Conservation (phyloP, 1,140 invertebrate species). For the Camponotus vicinus region DNA sequence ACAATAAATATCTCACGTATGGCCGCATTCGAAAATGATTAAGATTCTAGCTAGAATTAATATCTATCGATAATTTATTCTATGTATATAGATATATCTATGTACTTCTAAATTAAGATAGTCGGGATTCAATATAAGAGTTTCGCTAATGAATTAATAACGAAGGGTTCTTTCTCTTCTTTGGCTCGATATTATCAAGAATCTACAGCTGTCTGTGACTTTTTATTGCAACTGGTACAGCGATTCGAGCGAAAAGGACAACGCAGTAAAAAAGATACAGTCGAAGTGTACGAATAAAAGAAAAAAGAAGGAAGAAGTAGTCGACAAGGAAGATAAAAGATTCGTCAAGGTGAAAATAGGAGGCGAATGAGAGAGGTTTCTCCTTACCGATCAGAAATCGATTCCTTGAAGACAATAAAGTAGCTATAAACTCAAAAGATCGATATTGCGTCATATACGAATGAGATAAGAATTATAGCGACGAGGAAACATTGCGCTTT, state of each 20-base stretch:
- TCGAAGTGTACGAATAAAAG: slow-evolving; percentile 14
- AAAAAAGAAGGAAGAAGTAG: not conserved
- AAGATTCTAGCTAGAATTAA: not conserved
- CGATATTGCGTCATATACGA: slow-evolving; percentile 56
- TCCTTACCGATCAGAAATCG: slow-evolving; percentile 45
- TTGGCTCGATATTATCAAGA: slow-evolving; percentile 10
- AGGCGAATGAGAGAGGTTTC: slow-evolving; percentile 40
- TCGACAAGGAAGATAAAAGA: slow-evolving; percentile 42
- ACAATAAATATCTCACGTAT: not conserved
- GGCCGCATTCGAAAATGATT: not conserved
- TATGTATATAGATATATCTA: not conserved
- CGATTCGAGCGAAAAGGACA: slow-evolving; percentile 30
- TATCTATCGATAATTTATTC: not conserved
- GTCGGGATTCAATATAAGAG: not conserved
- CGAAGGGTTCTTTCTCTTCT: not conserved
- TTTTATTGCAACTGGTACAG: slow-evolving; percentile 32
- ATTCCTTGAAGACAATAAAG: slow-evolving; percentile 66
- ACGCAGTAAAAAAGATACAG: slow-evolving; percentile 20
- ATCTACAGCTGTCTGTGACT: slow-evolving; percentile 22
- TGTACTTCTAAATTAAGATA: not conserved
- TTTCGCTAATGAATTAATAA: slow-evolving; percentile 55
- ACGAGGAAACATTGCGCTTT: not conserved
- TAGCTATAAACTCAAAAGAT: slow-evolving; percentile 57
- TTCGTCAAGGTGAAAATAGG: slow-evolving; percentile 43
- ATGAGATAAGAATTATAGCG: slow-evolving; percentile 41